Conservation (phyloP, 1,140 invertebrate genomes). For the Drosophila rhopaloa region DNA sequence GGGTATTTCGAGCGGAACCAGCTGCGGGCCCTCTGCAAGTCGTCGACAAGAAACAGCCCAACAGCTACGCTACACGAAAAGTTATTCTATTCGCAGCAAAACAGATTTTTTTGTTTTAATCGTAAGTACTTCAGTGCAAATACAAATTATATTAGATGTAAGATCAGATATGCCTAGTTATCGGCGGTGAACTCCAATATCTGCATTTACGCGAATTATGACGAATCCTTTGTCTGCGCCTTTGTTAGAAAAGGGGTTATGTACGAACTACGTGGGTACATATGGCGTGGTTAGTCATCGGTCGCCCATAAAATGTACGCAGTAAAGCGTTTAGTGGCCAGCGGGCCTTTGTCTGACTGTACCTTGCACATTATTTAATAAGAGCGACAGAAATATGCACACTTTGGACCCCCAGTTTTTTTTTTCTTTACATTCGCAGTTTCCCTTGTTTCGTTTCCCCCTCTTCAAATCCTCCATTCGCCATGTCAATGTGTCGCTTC, state of each 20-base stretch:
- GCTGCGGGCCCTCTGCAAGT: not conserved
- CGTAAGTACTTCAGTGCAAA: slow-evolving; percentile 59
- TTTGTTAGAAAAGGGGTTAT: slow-evolving; percentile 41
- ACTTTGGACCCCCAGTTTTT: slow-evolving; percentile 19
- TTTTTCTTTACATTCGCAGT: slow-evolving; percentile 1
- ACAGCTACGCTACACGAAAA: slow-evolving; percentile 52
- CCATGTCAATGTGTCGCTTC: slow-evolving; percentile 61
- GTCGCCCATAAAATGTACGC: slow-evolving; percentile 4
- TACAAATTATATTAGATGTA: not conserved
- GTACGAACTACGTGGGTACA: slow-evolving; percentile 23
- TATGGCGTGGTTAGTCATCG: slow-evolving; percentile 36
- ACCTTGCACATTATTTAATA: slow-evolving; percentile 60
- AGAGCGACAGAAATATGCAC: slow-evolving; percentile 50
- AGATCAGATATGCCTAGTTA: not conserved
- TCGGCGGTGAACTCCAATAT: not conserved
- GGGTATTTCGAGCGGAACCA: not conserved
- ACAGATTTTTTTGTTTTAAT: slow-evolving; percentile 83
- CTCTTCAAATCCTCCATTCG: not conserved
- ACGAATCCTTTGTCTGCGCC: slow-evolving; percentile 14
- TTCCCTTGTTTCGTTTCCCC: not conserved
- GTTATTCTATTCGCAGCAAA: slow-evolving; percentile 66
- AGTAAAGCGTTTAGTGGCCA: slow-evolving; percentile 14
- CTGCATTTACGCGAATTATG: not conserved
- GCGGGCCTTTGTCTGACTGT: slow-evolving; percentile 54
- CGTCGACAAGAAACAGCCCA: slow-evolving; percentile 12